Percentiles rank a stretch among this genome's conserved stretches.
These are phyloP conservation scores for Drosophila picticornis DNA, from an alignment of 2,888 invertebrate genomes.

Conservation along the genomic window DNA sequence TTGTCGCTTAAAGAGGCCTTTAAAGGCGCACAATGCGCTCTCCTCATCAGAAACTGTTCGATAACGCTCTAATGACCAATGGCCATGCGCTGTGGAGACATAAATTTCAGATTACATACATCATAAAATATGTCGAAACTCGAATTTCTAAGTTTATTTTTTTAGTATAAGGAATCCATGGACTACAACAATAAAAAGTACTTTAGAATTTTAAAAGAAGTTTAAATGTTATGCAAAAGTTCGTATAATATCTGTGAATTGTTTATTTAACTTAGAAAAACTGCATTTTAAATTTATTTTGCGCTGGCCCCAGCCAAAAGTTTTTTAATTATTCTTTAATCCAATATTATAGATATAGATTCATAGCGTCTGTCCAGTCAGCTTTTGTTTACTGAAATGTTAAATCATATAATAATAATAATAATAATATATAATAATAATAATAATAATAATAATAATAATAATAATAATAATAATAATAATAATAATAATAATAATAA, in stretches of 20 bases:
- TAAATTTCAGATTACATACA: neutral
- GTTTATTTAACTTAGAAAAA: neutral
- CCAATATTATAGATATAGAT: neutral
- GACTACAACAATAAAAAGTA: neutral
- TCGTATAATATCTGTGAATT: neutral
- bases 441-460: neutral
- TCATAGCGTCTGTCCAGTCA: neutral
- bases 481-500: neutral
- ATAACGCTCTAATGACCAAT: conserved; percentile 7
- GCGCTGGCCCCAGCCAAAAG: neutral
- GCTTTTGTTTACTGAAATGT: neutral
- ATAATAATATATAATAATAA: neutral
- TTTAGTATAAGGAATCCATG: neutral
- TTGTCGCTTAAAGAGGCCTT: conserved; percentile 56
- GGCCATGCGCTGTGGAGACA: conserved; percentile 1
- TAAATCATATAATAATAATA: neutral
- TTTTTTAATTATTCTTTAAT: neutral
- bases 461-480: neutral
- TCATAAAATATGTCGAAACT: neutral
- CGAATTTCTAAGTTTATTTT: neutral
- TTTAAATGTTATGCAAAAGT: neutral
- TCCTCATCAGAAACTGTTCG: neutral
- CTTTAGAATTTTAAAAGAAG: neutral
- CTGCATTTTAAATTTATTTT: neutral
- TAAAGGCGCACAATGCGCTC: conserved; percentile 68